phyloP scores from a whole-genome alignment of 2,888 invertebrate species.

The Drosophila recens region DNA sequence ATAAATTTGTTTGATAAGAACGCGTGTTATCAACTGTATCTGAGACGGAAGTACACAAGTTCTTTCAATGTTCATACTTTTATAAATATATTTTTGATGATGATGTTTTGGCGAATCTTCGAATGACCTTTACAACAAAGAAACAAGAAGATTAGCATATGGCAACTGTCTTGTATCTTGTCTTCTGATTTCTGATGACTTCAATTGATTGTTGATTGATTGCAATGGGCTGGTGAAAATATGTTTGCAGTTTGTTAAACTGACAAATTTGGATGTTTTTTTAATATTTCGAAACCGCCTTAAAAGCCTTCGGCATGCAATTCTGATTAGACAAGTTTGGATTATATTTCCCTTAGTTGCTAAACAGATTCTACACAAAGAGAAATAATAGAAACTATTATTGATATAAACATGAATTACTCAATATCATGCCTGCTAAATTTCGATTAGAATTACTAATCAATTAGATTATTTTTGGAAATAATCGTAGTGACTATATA shows the following conservation, averaged over 20 bases:
- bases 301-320: slow-evolving; percentile 41
- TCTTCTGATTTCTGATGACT: slow-evolving; percentile 32
- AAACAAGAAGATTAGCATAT: slow-evolving; percentile 29
- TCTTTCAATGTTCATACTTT: background rate
- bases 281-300: slow-evolving; percentile 36
- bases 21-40: slow-evolving; percentile 19
- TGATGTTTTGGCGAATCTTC: slow-evolving; percentile 14
- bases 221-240: slow-evolving; percentile 57
- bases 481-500: too few relatives aligned
- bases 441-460: too few relatives aligned
- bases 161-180: slow-evolving; percentile 23
- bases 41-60: slow-evolving; percentile 50
- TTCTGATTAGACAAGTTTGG: slow-evolving; percentile 1
- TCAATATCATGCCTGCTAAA: too few relatives aligned
- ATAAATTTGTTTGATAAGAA: slow-evolving; percentile 30
- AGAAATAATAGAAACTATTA: background rate
- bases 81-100: slow-evolving; percentile 4
- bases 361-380: background rate
- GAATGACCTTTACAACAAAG: slow-evolving; percentile 19
- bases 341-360: background rate
- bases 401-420: too few relatives aligned
- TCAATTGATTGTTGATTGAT: slow-evolving; percentile 62
- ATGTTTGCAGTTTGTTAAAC: slow-evolving; percentile 47
- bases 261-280: slow-evolving; percentile 22
- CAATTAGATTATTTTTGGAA: too few relatives aligned